Conservation (phyloP, 2,888 invertebrate species). For the Eudasyphora cyanicolor region DNA sequence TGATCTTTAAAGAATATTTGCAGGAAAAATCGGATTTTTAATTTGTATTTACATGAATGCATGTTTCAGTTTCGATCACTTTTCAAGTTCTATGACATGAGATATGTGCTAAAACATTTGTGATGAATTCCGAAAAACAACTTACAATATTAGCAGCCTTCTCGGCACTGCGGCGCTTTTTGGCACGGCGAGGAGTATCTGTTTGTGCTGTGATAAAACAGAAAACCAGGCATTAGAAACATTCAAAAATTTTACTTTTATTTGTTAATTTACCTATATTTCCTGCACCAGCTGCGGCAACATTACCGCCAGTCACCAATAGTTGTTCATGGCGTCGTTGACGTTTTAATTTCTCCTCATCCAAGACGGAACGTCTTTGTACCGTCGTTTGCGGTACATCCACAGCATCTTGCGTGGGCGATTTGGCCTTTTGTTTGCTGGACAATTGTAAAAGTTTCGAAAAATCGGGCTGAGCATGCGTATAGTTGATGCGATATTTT, state of each 20-base stretch:
- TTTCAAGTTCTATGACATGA: slow-evolving; percentile 67
- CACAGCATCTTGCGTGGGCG: slow-evolving; percentile 78
- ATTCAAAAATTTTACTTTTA: not conserved
- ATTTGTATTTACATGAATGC: slow-evolving; percentile 48
- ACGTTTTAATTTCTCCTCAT: slow-evolving; percentile 78
- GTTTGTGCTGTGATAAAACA: slow-evolving; percentile 74
- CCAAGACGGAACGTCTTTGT: slow-evolving; percentile 76
- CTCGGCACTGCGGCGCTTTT: slow-evolving; percentile 84
- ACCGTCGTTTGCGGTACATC: slow-evolving; percentile 73
- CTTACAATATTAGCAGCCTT: slow-evolving; percentile 84
- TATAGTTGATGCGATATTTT: slow-evolving; percentile 75
- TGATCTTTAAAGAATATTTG: slow-evolving; percentile 61
- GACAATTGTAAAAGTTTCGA: slow-evolving; percentile 76
- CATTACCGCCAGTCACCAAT: slow-evolving; percentile 70
- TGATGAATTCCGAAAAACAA: slow-evolving; percentile 72
- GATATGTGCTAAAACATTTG: slow-evolving; percentile 63
- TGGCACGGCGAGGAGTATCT: slow-evolving; percentile 80
- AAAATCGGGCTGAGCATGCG: slow-evolving; percentile 77
- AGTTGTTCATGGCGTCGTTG: slow-evolving; percentile 75
- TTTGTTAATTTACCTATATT: slow-evolving; percentile 56
- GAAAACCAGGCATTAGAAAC: slow-evolving; percentile 25
- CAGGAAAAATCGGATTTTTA: too few relatives aligned
- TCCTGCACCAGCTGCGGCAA: slow-evolving; percentile 45
- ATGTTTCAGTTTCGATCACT: slow-evolving; percentile 67
- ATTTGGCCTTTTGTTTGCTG: slow-evolving; percentile 76